Evolutionary conservation across 2,113 vertebrate genomes (phyloP), one percentile per base, ranked within the genome.

Genomic region (Microtus richardsoni): DNA sequence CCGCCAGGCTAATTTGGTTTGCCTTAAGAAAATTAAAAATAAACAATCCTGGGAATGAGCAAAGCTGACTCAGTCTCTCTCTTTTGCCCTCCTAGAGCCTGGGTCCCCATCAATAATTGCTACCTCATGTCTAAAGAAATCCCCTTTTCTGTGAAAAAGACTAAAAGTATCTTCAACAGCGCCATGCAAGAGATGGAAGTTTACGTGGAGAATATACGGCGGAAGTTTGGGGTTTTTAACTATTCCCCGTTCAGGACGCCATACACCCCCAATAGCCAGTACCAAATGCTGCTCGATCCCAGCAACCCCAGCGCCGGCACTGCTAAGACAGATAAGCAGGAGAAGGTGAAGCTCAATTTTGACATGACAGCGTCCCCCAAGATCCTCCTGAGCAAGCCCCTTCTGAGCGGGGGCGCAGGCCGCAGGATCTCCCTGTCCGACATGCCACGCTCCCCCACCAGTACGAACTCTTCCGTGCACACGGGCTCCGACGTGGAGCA

Each of bases 51-150:
- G 87, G 79, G 93, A 92, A 33, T 82, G 17, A 36, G 47, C 41
- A 14, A 19, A 30, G 10, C 96, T 90, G 86, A 97, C 93, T 78
- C 36, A 79, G 89, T 94, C 28, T 89, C 41, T 96, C 82, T 95
- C 71, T 98, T 12, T 98, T 92, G 60, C 94, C 36, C 47, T 64
- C 91, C 0, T 96, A 99, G 99, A 98, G 99, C 99, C 97, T 99
- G 99, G 99, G 99, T 99, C 98, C 99, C 99, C 92, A 99, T 99
- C 98, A 99, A 99, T 99, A 99, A 99, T 98, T 99, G 99, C 99
- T 99, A 99, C 99, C 99, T 99, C 99, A 99, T 99, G 99, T 99
- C 99, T 98, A 99, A 99, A 99, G 99, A 99, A 98, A 99, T 99
- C 97, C 99, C 99, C 89, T 99, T 99, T 99, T 99, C 99, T 98